These are phyloP conservation scores for Dicranocentrus wangi DNA, from an alignment of 2,888 invertebrate species.

Conservation along the genomic window DNA sequence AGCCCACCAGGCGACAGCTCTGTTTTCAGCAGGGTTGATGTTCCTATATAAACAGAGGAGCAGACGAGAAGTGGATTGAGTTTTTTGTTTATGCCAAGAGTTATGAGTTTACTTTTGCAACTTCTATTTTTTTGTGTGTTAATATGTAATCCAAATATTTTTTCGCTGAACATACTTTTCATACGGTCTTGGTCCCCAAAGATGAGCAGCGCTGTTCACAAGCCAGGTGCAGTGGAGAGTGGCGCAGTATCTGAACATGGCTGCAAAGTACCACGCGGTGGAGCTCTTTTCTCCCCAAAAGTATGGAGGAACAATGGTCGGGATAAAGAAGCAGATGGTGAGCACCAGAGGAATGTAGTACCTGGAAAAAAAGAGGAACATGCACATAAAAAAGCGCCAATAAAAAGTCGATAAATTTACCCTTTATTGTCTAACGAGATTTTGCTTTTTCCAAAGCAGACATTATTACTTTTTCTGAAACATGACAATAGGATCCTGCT, in stretches of 20 bases:
- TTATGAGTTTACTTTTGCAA: too few species aligned
- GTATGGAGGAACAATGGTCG: constrained; percentile 86
- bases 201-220: constrained; percentile 95
- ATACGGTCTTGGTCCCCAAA: constrained; percentile 87
- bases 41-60: constrained; percentile 47
- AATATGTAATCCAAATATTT: too few species aligned
- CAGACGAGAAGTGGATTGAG: background rate
- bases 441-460: background rate
- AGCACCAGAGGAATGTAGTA: constrained; percentile 71
- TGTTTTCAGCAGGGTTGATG: constrained; percentile 72
- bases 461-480: constrained; percentile 90
- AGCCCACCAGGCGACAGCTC: constrained; percentile 71
- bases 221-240: constrained; percentile 93
- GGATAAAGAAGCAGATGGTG: constrained; percentile 70
- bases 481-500: constrained; percentile 86
- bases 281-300: constrained; percentile 88
- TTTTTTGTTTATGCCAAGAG: too few species aligned
- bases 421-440: too few species aligned
- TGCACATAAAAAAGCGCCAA: constrained; percentile 4
- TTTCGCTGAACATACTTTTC: constrained; percentile 76
- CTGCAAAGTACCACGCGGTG: constrained; percentile 87
- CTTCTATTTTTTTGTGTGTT: too few species aligned
- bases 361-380: constrained; percentile 43
- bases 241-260: constrained; percentile 85
- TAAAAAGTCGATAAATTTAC: background rate